Percentiles rank a stretch among this genome's conserved stretches.
phyloP scores from a whole-genome alignment of 2,113 vertebrate species.

The Pterocles gutturalis region DNA sequence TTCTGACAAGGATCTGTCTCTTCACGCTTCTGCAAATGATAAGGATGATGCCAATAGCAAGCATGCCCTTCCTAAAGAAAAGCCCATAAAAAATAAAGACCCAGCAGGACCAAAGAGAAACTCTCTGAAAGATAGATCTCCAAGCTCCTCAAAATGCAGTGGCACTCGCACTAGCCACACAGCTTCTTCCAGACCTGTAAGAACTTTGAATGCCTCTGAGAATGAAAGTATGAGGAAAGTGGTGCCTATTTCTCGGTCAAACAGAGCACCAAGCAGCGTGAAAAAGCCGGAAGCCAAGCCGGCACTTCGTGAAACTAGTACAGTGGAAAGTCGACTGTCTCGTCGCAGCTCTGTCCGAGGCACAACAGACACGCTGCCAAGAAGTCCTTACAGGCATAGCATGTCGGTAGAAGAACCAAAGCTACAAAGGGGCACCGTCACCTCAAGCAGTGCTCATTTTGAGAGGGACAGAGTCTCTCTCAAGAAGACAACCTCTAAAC shows the following conservation, averaged over 20 bases:
- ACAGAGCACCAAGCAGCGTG: slow-evolving; percentile 57
- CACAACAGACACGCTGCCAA: slow-evolving; percentile 75
- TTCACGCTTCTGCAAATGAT: slow-evolving; percentile 2
- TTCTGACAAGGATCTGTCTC: slow-evolving; percentile 40
- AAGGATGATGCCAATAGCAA: slow-evolving; percentile 67
- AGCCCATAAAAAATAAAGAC: slow-evolving; percentile 71
- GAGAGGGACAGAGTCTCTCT: slow-evolving; percentile 79
- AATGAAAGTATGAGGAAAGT: slow-evolving; percentile 90
- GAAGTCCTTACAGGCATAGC: slow-evolving; percentile 81
- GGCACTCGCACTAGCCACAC: slow-evolving; percentile 24
- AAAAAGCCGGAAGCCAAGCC: slow-evolving; percentile 77
- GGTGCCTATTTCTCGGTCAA: slow-evolving; percentile 87
- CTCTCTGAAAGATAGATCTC: slow-evolving; percentile 66
- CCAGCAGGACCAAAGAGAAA: slow-evolving; percentile 68
- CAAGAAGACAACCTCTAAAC: slow-evolving; percentile 88
- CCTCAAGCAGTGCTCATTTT: slow-evolving; percentile 62
- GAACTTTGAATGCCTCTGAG: slow-evolving; percentile 85
- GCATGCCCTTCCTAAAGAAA: slow-evolving; percentile 52
- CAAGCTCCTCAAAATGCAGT: slow-evolving; percentile 39
- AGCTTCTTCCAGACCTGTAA: slow-evolving; percentile 69
- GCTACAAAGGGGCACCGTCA: slow-evolving; percentile 66
- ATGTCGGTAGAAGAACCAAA: slow-evolving; percentile 84
- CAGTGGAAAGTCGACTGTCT: slow-evolving; percentile 63
- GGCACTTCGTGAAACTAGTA: slow-evolving; percentile 39
- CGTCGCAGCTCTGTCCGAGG: slow-evolving; percentile 82